Conservation (phyloP, 2,888 invertebrate species). For the Drosophila nigricruria region DNA sequence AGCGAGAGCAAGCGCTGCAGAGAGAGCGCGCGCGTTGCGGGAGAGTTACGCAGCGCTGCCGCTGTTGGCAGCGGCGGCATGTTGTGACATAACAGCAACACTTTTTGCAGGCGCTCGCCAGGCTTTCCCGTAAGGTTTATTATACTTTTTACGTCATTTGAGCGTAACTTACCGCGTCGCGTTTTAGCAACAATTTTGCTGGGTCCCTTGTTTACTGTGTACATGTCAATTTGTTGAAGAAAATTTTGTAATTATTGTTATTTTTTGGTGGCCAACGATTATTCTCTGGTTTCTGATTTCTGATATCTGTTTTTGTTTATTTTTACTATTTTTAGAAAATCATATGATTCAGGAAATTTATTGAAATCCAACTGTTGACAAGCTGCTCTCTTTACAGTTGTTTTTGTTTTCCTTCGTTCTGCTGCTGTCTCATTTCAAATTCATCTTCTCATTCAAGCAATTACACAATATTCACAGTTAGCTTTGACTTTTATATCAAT, state of each 20-base stretch:
- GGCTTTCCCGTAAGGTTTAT: slow-evolving; percentile 51
- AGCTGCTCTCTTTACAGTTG: slow-evolving; percentile 13
- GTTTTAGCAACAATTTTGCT: slow-evolving; percentile 96
- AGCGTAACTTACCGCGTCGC: slow-evolving; percentile 89
- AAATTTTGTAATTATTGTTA: slow-evolving; percentile 14
- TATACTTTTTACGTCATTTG: slow-evolving; percentile 42
- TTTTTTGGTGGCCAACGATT: slow-evolving; percentile 6
- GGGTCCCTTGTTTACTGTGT: slow-evolving; percentile 94
- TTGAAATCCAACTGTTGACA: slow-evolving; percentile 50
- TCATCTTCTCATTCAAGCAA: slow-evolving; percentile 41
- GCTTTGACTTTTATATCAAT: slow-evolving; percentile 33
- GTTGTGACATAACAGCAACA: slow-evolving; percentile 82
- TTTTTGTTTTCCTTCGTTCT: slow-evolving; percentile 10
- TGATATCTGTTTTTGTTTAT: slow-evolving; percentile 21
- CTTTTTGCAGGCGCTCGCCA: slow-evolving; percentile 46
- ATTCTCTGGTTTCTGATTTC: slow-evolving; percentile 14
- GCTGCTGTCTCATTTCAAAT: slow-evolving; percentile 44
- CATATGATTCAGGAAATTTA: slow-evolving; percentile 49
- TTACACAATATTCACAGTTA: slow-evolving; percentile 68
- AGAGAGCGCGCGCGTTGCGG: slow-evolving; percentile 5
- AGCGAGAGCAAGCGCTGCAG: slow-evolving; percentile 11
- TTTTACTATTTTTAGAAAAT: slow-evolving; percentile 44
- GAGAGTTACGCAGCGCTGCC: slow-evolving; percentile 43
- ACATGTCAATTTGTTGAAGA: slow-evolving; percentile 87
- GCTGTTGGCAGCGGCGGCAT: slow-evolving; percentile 41